Evolutionary conservation across 2,888 invertebrate species (phyloP), one percentile per base, ranked within the genome.

Genomic region (Hirtodrosophila histrioides): DNA sequence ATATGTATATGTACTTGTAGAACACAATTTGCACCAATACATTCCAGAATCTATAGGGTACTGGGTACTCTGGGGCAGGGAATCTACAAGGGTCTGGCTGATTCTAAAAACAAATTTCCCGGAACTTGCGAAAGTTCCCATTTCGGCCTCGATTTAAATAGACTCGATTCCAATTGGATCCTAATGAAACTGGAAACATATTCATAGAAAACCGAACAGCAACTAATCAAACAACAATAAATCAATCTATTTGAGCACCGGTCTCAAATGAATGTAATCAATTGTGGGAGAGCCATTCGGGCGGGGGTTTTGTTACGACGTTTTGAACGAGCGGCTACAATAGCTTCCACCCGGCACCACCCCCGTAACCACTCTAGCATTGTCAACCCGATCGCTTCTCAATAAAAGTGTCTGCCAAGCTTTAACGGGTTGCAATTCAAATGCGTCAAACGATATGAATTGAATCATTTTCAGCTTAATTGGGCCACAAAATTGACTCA

Each of bases 81-180:
- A 68, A 75, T 75, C 78, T 78, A 66, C 78, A 75, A 75, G 66
- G 62, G 62, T 45, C 55, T 69, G 71, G 51, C 65, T n/a, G 69
- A 78, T 68, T 81, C 68, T 67, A 62, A 62, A 71, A 84, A 66
- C 82, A 73, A 75, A 67, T 81, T 82, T 81, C 67, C 73, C 66
- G 69, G 36, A 81, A 81, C 85, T 67, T 71, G 61, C 58, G 55
- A 70, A 57, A 64, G 50, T 57, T 58, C 10, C 41, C 70, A 48
- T 8, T 45, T 46, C 49, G 31, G n/a, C 40, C 7, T 8, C 41
- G 12, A n/a, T 8, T 9, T 5, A 4, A 23, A n/a, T 49, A 29
- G 12, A 31, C 29, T 41, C 35, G 35, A 31, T 31, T 31, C 17
- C 6, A 29, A 2, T 40, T 29, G 27, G 12, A 35, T 10, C 37